Evolutionary conservation across 1,140 invertebrate genomes (phyloP).

Genomic region (Neuroterus valhalla): DNA sequence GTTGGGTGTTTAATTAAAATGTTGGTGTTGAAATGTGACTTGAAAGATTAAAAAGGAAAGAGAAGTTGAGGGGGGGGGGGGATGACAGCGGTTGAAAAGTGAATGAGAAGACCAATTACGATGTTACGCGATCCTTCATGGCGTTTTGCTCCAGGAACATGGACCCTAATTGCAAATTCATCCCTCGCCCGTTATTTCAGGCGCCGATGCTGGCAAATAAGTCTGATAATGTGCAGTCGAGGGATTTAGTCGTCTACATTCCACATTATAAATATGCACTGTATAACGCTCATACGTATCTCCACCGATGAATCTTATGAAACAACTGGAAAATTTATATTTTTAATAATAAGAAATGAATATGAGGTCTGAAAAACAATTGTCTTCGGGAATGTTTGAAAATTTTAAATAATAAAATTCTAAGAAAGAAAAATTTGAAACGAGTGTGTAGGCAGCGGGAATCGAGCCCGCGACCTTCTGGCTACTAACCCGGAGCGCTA

Average conservation of each 20-base stretch:
- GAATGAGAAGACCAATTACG: slow-evolving; percentile 27
- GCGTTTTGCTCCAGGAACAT: slow-evolving; percentile 16
- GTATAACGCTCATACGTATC: slow-evolving; percentile 33
- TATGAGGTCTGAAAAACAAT: no score
- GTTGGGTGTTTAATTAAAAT: neutral
- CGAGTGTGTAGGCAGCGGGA: no score
- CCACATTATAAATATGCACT: slow-evolving; percentile 56
- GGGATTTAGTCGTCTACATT: slow-evolving; percentile 58
- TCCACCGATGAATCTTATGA: slow-evolving; percentile 35
- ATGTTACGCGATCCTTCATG: slow-evolving; percentile 15
- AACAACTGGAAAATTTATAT: neutral
- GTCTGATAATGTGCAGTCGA: slow-evolving; percentile 50
- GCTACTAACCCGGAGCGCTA: no score
- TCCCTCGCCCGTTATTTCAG: slow-evolving; percentile 54
- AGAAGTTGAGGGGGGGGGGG: neutral
- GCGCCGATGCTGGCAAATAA: slow-evolving; percentile 47
- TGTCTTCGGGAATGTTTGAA: no score
- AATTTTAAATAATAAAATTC: no score
- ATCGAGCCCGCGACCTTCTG: no score
- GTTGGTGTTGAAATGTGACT: neutral
- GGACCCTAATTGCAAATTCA: slow-evolving; percentile 36
- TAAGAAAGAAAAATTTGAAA: no score
- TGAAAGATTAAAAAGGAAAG: neutral
- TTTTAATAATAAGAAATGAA: neutral
- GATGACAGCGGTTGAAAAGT: slow-evolving; percentile 5